Evolutionary conservation across 2,888 invertebrate genomes (phyloP).

Genomic region (Noctua janthe): DNA sequence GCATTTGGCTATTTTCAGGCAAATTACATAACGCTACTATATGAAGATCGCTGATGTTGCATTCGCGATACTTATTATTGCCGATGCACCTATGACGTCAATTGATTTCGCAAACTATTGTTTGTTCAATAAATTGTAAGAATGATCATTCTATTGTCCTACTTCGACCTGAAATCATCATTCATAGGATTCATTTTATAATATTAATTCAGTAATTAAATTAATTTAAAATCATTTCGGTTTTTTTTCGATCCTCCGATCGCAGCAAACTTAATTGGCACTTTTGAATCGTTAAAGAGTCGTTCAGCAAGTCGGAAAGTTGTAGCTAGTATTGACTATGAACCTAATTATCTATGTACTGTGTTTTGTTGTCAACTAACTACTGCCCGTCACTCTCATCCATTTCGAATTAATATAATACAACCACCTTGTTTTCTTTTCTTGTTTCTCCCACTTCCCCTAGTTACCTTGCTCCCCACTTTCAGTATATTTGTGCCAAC

Average conservation of each 20-base stretch:
- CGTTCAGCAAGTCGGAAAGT: background rate
- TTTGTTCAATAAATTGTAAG: background rate
- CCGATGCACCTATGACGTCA: background rate
- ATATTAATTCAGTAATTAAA: background rate
- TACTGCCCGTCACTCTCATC: background rate
- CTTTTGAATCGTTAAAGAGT: background rate
- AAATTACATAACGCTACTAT: background rate
- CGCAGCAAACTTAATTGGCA: background rate
- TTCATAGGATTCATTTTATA: background rate
- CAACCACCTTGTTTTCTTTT: no score
- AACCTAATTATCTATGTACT: background rate
- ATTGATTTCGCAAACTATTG: background rate
- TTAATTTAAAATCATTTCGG: no score
- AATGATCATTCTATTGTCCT: background rate
- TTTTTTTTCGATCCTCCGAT: no score
- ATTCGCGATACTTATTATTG: background rate
- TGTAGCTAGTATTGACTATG: background rate
- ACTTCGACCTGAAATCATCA: background rate
- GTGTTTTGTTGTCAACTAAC: background rate
- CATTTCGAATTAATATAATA: no score
- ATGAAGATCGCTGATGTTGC: background rate
- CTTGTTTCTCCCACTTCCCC: no score
- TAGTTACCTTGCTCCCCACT: no score
- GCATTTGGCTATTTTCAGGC: no score
- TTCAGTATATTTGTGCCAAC: no score